Evolutionary conservation across 2,113 vertebrate genomes (phyloP).

Genomic region (Probosciger aterrimus): DNA sequence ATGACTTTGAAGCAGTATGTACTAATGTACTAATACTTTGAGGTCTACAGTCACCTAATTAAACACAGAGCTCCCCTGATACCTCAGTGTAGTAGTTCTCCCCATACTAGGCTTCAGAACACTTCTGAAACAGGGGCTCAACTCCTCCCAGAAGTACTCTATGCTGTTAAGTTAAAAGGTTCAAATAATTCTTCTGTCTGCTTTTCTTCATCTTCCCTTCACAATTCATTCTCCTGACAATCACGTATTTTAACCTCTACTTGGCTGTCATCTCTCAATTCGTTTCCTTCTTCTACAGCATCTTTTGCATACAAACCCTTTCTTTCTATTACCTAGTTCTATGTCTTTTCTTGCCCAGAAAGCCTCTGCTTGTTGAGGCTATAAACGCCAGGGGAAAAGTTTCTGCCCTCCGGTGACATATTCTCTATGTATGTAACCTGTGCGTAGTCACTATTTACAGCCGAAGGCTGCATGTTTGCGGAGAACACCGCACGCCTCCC

Average conservation of each 20-base stretch:
- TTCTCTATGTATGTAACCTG: no score
- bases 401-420: neutral
- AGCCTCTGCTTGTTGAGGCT: neutral
- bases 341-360: neutral
- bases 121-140: neutral
- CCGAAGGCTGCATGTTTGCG: neutral
- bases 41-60: neutral
- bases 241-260: neutral
- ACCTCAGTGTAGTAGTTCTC: no score
- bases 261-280: fast-evolving
- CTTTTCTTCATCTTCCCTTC: neutral
- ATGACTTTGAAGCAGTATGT: fast-evolving
- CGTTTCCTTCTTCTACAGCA: fast-evolving
- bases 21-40: neutral
- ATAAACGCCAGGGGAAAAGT: neutral
- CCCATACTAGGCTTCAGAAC: neutral
- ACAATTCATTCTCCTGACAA: neutral
- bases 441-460: no score
- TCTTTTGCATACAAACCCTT: neutral
- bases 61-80: fast-evolving
- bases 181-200: neutral
- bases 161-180: fast-evolving
- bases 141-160: fast-evolving
- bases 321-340: neutral
- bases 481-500: no score